Evolutionary conservation across 2,797 vertebrate species (phyloP), one percentile per base, ranked within the genome.

Genomic region (Loris lydekkerianus): DNA sequence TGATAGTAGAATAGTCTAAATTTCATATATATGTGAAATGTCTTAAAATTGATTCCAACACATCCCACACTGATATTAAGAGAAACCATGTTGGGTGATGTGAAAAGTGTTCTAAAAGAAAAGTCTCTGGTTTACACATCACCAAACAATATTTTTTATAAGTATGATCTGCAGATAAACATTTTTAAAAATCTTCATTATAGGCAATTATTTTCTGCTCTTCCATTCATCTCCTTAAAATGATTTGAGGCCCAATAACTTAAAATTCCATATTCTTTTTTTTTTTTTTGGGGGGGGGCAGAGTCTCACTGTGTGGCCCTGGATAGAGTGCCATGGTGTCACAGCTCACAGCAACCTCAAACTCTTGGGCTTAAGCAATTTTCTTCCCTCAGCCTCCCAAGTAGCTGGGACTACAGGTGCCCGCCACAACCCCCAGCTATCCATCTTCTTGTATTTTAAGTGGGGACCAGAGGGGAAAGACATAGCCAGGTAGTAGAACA

Each of bases 181-280:
- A 70, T 37, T 92, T 60, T 69, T 84, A 58, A 96, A 73, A 96
- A 91, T 67, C 37, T 83, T 93, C 43, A 94, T 76, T 80, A 76
- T 21, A 86, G 18, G 5, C 20, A 81, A 97, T 96, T 65, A 18
- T 13, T 1, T 88, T 93, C 88, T 2, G 18, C 31, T 98, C 98
- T 98, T 78, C 76, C 76, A 34, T 34, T 34, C 34, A 34, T 34
- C 34, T 34, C 34, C 34, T 34, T 34, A 34, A 34, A 34, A 34
- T 34, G 96, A 96, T 96, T 86, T 98, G 97, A 97, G 98, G 96
- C 97, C 97, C 97, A 92, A 77, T 56, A 73, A 96, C 93, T 94
- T 94, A 5, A 95, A 95, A 67, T 96, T 97, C 93, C 92, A 46
- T 60, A 1, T 78, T 97, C 97, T 97, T 93, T 49, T 53, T 53